Evolutionary conservation across 2,888 invertebrate species (phyloP).

Genomic region (Tortricodes alternella): DNA sequence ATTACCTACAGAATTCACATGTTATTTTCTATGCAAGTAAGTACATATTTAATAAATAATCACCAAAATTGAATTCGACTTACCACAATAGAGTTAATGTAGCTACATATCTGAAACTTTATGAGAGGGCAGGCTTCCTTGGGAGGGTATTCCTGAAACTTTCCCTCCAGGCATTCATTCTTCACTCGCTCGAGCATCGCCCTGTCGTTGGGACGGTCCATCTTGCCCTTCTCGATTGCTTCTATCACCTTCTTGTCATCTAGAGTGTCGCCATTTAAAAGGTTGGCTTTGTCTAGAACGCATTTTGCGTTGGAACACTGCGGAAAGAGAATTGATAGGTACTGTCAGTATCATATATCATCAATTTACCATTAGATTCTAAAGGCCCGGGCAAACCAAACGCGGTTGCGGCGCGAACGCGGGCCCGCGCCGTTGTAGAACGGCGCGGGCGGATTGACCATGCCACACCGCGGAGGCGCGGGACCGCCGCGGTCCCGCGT

Average conservation of each 20-base stretch:
- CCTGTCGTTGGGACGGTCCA: slow-evolving; percentile 34
- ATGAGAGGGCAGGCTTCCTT: slow-evolving; percentile 38
- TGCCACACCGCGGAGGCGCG: too few relatives aligned
- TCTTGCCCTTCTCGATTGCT: slow-evolving; percentile 32
- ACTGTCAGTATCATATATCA: too few relatives aligned
- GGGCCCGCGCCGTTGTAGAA: too few relatives aligned
- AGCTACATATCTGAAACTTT: slow-evolving; percentile 39
- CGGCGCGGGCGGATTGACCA: too few relatives aligned
- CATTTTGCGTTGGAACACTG: slow-evolving; percentile 44
- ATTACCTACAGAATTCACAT: too few relatives aligned
- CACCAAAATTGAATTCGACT: too few relatives aligned
- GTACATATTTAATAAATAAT: too few relatives aligned
- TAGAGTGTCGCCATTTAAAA: slow-evolving; percentile 38
- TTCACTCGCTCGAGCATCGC: slow-evolving; percentile 33
- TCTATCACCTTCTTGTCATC: slow-evolving; percentile 36
- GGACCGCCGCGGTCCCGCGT: too few relatives aligned
- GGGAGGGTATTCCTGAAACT: slow-evolving; percentile 37
- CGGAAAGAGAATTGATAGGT: slow-evolving; percentile 7
- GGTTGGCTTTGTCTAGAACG: slow-evolving; percentile 35
- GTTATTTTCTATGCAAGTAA: too few relatives aligned
- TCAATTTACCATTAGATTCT: too few relatives aligned
- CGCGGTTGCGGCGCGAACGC: too few relatives aligned
- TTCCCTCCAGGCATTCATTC: slow-evolving; percentile 37
- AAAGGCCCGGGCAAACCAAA: too few relatives aligned
- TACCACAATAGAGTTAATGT: slow-evolving; percentile 39